phyloP scores from a whole-genome alignment of 2,797 vertebrate species.

The Nyctibius grandis region DNA sequence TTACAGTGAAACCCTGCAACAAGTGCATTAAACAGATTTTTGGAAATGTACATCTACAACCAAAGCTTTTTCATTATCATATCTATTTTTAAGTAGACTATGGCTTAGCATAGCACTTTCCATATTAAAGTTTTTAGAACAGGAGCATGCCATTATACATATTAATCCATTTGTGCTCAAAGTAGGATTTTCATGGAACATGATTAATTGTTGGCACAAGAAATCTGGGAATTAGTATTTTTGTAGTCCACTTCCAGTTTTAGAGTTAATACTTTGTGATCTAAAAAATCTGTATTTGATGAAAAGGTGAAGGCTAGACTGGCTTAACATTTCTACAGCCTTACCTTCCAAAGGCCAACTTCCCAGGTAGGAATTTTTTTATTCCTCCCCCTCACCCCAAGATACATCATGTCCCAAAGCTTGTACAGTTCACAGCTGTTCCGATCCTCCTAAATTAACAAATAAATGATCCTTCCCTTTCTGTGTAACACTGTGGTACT shows the following conservation, averaged over 20 bases:
- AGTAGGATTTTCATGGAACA: conserved; percentile 23
- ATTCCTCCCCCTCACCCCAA: neutral
- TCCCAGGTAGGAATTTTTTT: neutral
- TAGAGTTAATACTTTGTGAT: neutral
- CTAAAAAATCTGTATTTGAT: neutral
- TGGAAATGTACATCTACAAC: neutral
- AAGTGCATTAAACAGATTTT: conserved; percentile 20
- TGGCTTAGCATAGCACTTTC: conserved; percentile 37
- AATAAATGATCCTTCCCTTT: neutral
- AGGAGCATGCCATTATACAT: conserved; percentile 21
- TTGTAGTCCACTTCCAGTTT: neutral
- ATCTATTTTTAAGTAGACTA: neutral
- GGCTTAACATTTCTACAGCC: neutral
- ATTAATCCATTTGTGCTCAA: conserved; percentile 34
- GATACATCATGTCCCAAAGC: neutral
- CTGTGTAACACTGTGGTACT: neutral
- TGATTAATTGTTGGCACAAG: neutral
- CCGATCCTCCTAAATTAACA: neutral
- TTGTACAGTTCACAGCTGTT: neutral
- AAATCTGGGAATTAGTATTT: neutral
- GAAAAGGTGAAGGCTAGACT: neutral
- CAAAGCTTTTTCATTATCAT: neutral
- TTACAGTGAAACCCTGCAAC: neutral
- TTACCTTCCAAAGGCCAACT: neutral
- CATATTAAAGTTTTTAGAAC: conserved; percentile 24